Base-by-base conservation (phyloP, 2,113 vertebrate species). In the Mormoops blainvillei region DNA sequence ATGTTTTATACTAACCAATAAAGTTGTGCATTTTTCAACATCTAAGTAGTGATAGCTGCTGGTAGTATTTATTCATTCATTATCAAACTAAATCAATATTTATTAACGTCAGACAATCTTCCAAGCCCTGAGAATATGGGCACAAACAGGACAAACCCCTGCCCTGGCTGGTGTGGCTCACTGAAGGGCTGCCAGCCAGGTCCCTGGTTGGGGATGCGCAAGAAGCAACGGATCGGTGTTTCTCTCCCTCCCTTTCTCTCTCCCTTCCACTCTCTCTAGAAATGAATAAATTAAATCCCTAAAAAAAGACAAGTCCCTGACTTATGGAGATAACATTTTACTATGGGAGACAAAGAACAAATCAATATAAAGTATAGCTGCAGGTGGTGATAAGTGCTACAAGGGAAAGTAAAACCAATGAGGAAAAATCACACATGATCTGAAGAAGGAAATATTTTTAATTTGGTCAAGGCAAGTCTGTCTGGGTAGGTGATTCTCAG, bases 401-500 rank as follows among this genome's bases (percentile, higher is more conserved):
- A 92, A 68, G 48, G 33, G 70, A 90, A 88, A 84, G 67, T 63
- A 94, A 93, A 95, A 96, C 50, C 45, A 22, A 3, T 80, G 54
- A 48, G 24, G 3, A 52, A 87, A 74, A 48, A 26, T 4, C 56
- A 36, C 73, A 20, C 26, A 13, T 13, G 36, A 38, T 2, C 10
- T 14, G 36, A 74, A 87, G 14, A 20, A 31, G 58, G n/a, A 45
- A 54, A 31, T 20, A 36, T 9, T 58, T 7, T 63, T n/a, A 65
- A 91, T 61, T 61, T 33, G 48, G 19, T 56, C 38, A 84, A 50
- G 83, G 36, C 31, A 63, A 65, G 33, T 31, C 41, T 61, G 41
- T 68, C 61, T 48, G 41, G 15, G 45, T 24, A 52, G 20, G 11
- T 31, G 36, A 68, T 3, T 38, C 15, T 52, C 48, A 61, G 28